These are phyloP conservation scores for Tachyglossus aculeatus DNA, from an alignment of 2,797 vertebrate species.

Conservation along the genomic window DNA sequence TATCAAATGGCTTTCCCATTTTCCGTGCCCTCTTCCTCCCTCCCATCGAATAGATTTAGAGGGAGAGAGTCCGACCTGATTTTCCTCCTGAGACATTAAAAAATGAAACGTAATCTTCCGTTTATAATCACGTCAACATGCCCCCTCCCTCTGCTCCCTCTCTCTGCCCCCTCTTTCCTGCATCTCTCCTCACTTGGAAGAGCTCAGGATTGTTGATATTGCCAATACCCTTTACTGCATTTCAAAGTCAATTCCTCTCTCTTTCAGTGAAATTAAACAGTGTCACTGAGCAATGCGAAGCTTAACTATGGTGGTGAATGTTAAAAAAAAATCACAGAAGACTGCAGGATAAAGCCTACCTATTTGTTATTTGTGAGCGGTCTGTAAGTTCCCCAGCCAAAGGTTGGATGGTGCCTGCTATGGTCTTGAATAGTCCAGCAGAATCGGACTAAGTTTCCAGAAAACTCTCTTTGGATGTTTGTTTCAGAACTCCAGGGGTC, in stretches of 20 bases:
- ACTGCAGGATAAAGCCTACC: neutral
- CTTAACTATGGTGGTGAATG: neutral
- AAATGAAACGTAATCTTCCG: conserved; percentile 7
- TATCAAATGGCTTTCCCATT: conserved; percentile 2
- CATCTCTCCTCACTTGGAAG: neutral
- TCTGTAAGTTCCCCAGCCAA: conserved; percentile 10
- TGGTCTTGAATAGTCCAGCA: neutral
- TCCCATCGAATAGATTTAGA: conserved; percentile 15
- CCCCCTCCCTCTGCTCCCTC: neutral
- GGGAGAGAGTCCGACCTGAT: rapidly evolving
- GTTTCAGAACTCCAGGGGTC: neutral
- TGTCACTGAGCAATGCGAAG: conserved; percentile 24
- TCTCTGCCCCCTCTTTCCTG: neutral
- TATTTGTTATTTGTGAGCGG: neutral
- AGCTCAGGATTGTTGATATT: conserved; percentile 18
- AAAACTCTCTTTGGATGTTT: neutral
- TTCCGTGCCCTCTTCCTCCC: neutral
- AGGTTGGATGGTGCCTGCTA: neutral
- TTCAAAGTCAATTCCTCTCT: conserved; percentile 42
- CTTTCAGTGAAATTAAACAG: conserved; percentile 49
- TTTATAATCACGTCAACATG: neutral
- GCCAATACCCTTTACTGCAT: conserved; percentile 5
- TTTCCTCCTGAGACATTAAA: conserved; percentile 2
- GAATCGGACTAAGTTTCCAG: neutral
- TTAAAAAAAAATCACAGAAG: conserved; percentile 18